Evolutionary conservation across 1,140 invertebrate genomes (phyloP).

Genomic region (Diabrotica undecimpunctata): DNA sequence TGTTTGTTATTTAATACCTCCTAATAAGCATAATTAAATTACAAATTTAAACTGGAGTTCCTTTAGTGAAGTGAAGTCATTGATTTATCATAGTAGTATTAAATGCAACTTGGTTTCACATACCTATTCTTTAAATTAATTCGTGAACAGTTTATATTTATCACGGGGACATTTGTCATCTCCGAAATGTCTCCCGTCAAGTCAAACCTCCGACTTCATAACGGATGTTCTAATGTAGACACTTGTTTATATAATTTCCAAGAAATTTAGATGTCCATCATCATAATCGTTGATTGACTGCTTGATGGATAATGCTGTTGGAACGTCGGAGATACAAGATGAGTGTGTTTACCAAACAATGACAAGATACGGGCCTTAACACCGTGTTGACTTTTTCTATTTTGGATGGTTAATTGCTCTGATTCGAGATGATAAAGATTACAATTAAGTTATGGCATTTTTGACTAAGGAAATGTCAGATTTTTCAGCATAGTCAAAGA

Average conservation of each 20-base stretch:
- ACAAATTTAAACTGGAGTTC: too few relatives aligned
- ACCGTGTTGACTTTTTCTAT: background rate
- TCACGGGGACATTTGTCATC: background rate
- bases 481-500: too few relatives aligned
- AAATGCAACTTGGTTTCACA: too few relatives aligned
- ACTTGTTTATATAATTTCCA: background rate
- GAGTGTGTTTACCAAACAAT: background rate
- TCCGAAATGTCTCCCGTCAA: background rate
- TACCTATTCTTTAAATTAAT: too few relatives aligned
- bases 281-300: background rate
- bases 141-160: background rate
- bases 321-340: background rate
- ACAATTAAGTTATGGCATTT: too few relatives aligned
- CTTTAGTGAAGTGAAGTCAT: too few relatives aligned
- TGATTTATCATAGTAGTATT: too few relatives aligned
- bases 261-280: slow-evolving; percentile 2
- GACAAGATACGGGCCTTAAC: background rate
- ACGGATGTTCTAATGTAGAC: background rate
- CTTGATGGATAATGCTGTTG: background rate
- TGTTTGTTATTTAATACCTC: too few relatives aligned
- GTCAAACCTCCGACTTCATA: background rate
- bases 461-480: too few relatives aligned
- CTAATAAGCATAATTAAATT: too few relatives aligned
- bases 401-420: too few relatives aligned
- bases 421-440: too few relatives aligned